Evolutionary conservation across 2,113 vertebrate species (phyloP).

Genomic region (Silurus glanis): DNA sequence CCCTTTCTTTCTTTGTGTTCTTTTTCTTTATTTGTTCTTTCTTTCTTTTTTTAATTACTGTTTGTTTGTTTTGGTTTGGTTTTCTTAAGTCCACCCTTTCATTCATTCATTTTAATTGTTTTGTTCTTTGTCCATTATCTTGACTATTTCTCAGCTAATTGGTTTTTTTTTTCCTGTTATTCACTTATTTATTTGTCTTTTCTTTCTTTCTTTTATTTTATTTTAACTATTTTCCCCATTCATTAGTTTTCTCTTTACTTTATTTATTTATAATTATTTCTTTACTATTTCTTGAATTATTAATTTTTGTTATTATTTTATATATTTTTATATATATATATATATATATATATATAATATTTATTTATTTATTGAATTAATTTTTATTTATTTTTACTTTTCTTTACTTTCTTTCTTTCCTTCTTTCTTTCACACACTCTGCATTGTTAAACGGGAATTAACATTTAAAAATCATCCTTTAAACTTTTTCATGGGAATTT

Average conservation of each 20-base stretch:
- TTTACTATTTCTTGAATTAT: not conserved
- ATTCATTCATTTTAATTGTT: too few relatives aligned
- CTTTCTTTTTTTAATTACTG: too few relatives aligned
- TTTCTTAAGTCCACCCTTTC: too few relatives aligned
- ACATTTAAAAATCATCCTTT: not conserved
- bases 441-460: not conserved
- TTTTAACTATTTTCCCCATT: not conserved
- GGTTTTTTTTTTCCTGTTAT: not conserved
- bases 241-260: not conserved
- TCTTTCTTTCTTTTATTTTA: not conserved
- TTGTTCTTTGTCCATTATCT: not conserved
- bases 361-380: not conserved
- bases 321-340: too few relatives aligned
- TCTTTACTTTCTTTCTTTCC: too few relatives aligned
- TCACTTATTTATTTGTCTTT: not conserved
- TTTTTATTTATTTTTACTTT: not conserved
- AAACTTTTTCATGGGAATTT: not conserved
- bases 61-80: too few relatives aligned
- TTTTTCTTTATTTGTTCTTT: too few relatives aligned
- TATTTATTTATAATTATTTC: not conserved
- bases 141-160: not conserved
- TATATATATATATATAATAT: too few relatives aligned
- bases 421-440: not conserved
- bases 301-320: not conserved
- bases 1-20: too few relatives aligned